phyloP scores from a whole-genome alignment of 2,113 vertebrate species.

The Chionis minor region DNA sequence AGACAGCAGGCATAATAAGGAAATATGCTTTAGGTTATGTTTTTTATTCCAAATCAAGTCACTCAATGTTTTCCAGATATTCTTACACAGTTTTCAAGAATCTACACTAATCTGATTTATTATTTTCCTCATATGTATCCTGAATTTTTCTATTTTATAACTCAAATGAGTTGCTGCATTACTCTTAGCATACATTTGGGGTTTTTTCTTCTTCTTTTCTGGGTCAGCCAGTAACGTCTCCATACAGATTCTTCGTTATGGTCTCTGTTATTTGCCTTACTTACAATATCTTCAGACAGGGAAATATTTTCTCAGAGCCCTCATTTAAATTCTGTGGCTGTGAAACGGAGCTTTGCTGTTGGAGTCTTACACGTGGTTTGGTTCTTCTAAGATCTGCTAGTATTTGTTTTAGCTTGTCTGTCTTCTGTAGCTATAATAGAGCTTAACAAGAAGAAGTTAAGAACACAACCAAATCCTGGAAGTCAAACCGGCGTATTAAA shows the following conservation, averaged over 20 bases:
- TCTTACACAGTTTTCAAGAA: neutral
- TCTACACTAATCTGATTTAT: neutral
- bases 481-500: neutral
- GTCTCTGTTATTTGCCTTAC: neutral
- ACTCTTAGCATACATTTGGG: neutral
- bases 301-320: neutral
- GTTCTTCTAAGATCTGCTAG: neutral
- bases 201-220: neutral
- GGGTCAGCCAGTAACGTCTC: neutral
- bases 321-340: neutral
- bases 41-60: neutral
- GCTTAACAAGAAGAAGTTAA: neutral
- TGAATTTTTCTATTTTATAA: neutral
- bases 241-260: neutral
- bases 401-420: neutral
- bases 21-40: neutral
- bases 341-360: neutral
- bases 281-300: neutral
- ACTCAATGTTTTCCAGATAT: neutral
- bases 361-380: neutral
- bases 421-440: neutral
- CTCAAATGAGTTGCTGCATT: neutral
- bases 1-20: neutral
- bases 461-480: neutral
- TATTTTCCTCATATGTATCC: neutral